Evolutionary conservation across 2,888 invertebrate genomes (phyloP).

Genomic region (Eretmocerus hayati): DNA sequence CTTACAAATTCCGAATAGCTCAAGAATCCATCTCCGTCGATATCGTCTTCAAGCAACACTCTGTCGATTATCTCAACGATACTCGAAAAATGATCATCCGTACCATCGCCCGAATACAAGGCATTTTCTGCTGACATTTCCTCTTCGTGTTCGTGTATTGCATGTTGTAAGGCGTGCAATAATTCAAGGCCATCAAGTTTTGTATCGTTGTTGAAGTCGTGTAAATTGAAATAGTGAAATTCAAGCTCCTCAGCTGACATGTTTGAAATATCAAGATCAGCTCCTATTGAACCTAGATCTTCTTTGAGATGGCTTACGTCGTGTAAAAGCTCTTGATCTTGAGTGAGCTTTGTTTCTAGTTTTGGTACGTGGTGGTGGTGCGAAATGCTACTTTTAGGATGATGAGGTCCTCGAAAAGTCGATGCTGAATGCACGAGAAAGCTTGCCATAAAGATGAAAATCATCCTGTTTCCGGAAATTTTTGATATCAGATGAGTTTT

Average conservation of each 20-base stretch:
- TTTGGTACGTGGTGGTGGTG: constrained; percentile 57
- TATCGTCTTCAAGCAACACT: constrained; percentile 75
- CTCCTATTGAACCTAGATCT: constrained; percentile 61
- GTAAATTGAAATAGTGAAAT: constrained; percentile 78
- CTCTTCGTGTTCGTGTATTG: constrained; percentile 56
- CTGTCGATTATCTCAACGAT: constrained; percentile 73
- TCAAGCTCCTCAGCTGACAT: constrained; percentile 82
- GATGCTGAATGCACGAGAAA: too few species aligned
- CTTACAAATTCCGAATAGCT: too few species aligned
- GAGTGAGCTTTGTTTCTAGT: constrained; percentile 56
- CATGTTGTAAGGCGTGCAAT: constrained; percentile 73
- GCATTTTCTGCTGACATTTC: constrained; percentile 31
- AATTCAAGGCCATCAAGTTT: constrained; percentile 87
- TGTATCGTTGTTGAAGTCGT: constrained; percentile 85
- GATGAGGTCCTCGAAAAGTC: constrained; percentile 57
- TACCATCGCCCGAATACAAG: constrained; percentile 35
- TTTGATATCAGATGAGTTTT: too few species aligned
- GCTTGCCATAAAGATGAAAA: too few species aligned
- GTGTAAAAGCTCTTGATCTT: constrained; percentile 65
- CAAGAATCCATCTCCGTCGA: constrained; percentile 77
- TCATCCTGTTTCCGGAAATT: too few species aligned
- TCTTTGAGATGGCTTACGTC: constrained; percentile 83
- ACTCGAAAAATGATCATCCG: constrained; percentile 3
- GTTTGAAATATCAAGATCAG: constrained; percentile 56
- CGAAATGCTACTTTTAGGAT: constrained; percentile 52